Percentiles rank a stretch among this genome's conserved stretches.
Conservation (phyloP, 2,113 vertebrate species). For the Perca fluviatilis region DNA sequence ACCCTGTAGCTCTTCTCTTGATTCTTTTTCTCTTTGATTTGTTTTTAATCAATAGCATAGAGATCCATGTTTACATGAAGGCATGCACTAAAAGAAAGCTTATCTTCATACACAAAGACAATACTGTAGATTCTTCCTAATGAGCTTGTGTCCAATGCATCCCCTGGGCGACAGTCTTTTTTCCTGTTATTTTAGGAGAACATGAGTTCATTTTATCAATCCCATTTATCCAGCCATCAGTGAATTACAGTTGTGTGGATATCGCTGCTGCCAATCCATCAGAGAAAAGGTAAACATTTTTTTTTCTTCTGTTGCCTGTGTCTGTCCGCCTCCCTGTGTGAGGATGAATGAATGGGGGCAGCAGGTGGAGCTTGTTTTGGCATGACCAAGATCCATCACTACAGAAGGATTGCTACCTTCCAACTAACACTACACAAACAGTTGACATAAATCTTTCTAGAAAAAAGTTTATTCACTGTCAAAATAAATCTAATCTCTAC, state of each 20-base stretch:
- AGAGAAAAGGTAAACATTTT: slow-evolving; percentile 12
- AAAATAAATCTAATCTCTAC: background rate
- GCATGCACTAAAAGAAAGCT: background rate
- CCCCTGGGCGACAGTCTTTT: background rate
- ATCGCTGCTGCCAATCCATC: slow-evolving; percentile 12
- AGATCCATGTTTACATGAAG: background rate
- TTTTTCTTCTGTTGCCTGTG: background rate
- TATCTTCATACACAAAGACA: background rate
- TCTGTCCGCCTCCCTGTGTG: slow-evolving; percentile 17
- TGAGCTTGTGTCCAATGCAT: background rate
- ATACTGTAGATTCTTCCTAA: background rate
- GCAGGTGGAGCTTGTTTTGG: slow-evolving; percentile 9
- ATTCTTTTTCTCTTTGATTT: background rate
- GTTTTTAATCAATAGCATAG: background rate
- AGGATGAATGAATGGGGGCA: slow-evolving; percentile 16
- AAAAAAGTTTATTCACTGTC: background rate
- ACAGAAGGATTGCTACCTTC: background rate
- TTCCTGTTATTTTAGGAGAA: background rate
- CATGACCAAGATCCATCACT: slow-evolving; percentile 23
- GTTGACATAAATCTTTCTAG: slow-evolving; percentile 4
- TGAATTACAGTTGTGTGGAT: slow-evolving; percentile 7
- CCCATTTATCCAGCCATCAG: slow-evolving; percentile 10
- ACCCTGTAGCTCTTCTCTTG: background rate
- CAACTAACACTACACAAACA: background rate
- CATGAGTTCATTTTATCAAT: background rate